Base-by-base conservation (phyloP, 2,113 vertebrate genomes). In the Phocoena phocoena region DNA sequence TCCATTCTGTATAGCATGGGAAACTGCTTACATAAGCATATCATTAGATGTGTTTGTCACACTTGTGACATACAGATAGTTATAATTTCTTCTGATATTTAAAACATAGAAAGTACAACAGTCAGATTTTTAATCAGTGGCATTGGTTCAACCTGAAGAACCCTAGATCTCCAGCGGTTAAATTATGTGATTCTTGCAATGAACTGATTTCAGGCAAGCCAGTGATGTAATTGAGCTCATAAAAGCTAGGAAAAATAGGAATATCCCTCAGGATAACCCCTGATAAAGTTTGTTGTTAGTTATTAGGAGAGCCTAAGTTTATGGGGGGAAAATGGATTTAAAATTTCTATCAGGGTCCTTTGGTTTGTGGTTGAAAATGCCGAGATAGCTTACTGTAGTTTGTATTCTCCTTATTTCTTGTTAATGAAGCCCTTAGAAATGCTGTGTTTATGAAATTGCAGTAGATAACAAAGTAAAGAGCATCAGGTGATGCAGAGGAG, bases 71-170 rank as follows among this genome's bases (percentile, higher is more conserved):
- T 68, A 47, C 60, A 85, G 86, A 18, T 55, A 18, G 2, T 62
- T 89, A 70, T 41, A 84, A 55, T 94, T 80, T 94, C 53, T 96
- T 89, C 44, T 67, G 20, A 58, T 92, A 73, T 68, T 92, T 94
- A 94, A 36, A 44, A 67, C 9, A 36, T 41, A 55, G 17, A 26
- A 62, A 85, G 68, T 63, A 38, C 12, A 89, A 4, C 23, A 63
- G 47, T 88, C 47, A 80, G 10, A 67, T 63, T 96, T 94, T 74
- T 62, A 84, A 71, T 83, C 67, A 36, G 38, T 73, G 33, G 13
- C 33, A 76, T 81, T 74, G 23, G 38, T 95, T 85, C 5, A 28
- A n/a, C 63, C 44, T 93, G 53, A 85, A 81, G 71, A 70, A 90
- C 10, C 8, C 11, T 62, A 33, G 14, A 63, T 85, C 28, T 71